Evolutionary conservation across 2,113 vertebrate genomes (phyloP).

Genomic region (Phocoena sinus): DNA sequence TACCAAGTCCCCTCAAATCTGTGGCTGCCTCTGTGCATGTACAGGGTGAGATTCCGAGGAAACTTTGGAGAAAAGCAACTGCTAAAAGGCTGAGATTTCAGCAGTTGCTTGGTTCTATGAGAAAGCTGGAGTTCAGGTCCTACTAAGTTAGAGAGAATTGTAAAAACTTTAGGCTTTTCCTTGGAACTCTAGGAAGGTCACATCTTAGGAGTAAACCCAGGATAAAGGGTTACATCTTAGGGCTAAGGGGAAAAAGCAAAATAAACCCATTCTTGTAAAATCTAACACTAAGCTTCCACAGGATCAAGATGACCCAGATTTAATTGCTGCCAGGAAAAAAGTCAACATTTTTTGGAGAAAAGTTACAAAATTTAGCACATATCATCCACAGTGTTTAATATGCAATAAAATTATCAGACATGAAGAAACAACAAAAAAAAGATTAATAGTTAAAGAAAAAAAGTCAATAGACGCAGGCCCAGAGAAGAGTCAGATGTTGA

Average conservation of each 20-base stretch:
- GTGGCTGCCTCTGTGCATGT: not conserved
- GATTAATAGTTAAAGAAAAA: not conserved
- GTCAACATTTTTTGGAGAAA: not conserved
- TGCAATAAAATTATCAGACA: not conserved
- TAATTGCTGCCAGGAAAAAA: not conserved
- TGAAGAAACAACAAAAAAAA: not conserved
- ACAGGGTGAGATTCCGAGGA: not conserved
- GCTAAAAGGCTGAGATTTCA: not conserved
- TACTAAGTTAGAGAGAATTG: not conserved
- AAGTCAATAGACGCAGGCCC: not conserved
- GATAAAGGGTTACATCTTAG: not conserved
- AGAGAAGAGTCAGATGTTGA: not conserved
- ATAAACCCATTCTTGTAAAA: not conserved
- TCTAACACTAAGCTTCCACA: not conserved
- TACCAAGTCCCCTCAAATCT: not conserved
- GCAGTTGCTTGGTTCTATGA: not conserved
- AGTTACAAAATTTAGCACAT: not conserved
- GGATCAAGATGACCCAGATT: not conserved
- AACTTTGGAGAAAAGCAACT: not conserved
- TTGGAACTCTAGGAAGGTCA: not conserved
- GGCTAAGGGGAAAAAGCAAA: not conserved
- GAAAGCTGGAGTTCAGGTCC: not conserved
- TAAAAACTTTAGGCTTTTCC: not conserved
- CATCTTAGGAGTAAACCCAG: not conserved
- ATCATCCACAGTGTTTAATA: not conserved